A percentile compares a stretch with the other conserved stretches of the same genome.
Conservation (phyloP, 2,113 vertebrate genomes). For the Peromyscus leucopus region DNA sequence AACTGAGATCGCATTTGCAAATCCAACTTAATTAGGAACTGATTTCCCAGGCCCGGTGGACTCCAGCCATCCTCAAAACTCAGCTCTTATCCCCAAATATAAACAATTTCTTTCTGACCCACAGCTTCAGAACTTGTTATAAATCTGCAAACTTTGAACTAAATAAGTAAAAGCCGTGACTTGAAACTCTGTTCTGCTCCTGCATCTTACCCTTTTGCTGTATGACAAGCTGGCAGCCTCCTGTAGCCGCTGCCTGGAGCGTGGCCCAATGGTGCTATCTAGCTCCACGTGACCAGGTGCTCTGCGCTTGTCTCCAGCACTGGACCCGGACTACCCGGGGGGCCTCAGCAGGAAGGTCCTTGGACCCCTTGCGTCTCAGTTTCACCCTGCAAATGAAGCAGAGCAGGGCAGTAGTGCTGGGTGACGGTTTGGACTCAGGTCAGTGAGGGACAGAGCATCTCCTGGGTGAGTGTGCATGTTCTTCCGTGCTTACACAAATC, state of each 20-base stretch:
- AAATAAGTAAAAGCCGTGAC: background rate
- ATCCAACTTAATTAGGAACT: background rate
- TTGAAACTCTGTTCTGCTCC: background rate
- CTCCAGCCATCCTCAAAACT: accelerated
- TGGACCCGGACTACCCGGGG: background rate
- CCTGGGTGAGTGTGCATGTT: background rate
- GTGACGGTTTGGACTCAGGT: accelerated
- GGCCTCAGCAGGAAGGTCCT: background rate
- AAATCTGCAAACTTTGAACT: background rate
- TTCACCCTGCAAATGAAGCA: accelerated
- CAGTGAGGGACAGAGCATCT: too few relatives aligned
- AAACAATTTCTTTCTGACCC: background rate
- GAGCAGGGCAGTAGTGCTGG: too few relatives aligned
- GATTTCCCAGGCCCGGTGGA: background rate
- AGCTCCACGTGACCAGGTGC: accelerated
- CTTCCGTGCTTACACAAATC: accelerated
- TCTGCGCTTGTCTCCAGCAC: too few relatives aligned
- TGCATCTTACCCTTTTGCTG: accelerated
- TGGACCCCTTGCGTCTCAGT: background rate
- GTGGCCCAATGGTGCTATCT: background rate
- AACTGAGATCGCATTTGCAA: too few relatives aligned
- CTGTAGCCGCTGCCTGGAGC: background rate
- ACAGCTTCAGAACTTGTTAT: background rate
- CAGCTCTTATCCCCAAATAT: background rate
- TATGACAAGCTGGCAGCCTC: accelerated